A percentile compares a stretch with the other conserved stretches of the same genome.
Conservation (phyloP, 2,888 invertebrate genomes). For the Bursaphelenchus okinawaensis region DNA sequence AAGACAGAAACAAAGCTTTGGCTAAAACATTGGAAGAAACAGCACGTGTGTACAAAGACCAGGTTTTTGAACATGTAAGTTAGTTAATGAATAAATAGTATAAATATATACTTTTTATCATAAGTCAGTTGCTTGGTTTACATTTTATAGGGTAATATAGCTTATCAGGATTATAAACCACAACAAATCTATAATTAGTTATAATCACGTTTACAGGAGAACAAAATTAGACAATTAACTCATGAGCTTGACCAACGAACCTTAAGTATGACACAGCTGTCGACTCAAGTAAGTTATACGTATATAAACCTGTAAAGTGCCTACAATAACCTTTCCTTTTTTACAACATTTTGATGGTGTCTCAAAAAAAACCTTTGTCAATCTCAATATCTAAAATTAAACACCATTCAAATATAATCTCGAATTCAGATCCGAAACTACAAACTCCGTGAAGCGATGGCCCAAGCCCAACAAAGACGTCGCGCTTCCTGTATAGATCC, state of each 20-base stretch:
- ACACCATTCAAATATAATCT: no score
- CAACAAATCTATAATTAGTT: no score
- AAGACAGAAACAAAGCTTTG: slow-evolving; percentile 18
- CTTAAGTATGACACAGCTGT: slow-evolving; percentile 43
- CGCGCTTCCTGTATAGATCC: slow-evolving; percentile 29
- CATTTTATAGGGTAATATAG: no score
- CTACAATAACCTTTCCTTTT: no score
- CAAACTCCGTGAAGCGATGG: slow-evolving; percentile 46
- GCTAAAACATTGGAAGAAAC: slow-evolving; percentile 36
- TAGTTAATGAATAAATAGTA: no score
- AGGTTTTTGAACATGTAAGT: slow-evolving; percentile 27
- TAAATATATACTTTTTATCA: no score
- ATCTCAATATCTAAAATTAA: not conserved
- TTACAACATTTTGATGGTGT: no score
- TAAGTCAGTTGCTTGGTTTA: no score
- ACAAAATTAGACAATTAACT: slow-evolving; percentile 42
- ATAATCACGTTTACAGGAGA: slow-evolving; percentile 37
- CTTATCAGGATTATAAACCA: no score
- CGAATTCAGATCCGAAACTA: slow-evolving; percentile 33
- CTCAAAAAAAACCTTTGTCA: no score
- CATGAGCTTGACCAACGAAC: slow-evolving; percentile 44
- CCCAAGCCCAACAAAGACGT: slow-evolving; percentile 40
- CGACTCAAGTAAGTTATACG: slow-evolving; percentile 30
- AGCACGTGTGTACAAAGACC: slow-evolving; percentile 27
- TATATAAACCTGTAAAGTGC: not conserved